phyloP scores from a whole-genome alignment of 2,113 vertebrate genomes.

The Polypterus bichir region DNA sequence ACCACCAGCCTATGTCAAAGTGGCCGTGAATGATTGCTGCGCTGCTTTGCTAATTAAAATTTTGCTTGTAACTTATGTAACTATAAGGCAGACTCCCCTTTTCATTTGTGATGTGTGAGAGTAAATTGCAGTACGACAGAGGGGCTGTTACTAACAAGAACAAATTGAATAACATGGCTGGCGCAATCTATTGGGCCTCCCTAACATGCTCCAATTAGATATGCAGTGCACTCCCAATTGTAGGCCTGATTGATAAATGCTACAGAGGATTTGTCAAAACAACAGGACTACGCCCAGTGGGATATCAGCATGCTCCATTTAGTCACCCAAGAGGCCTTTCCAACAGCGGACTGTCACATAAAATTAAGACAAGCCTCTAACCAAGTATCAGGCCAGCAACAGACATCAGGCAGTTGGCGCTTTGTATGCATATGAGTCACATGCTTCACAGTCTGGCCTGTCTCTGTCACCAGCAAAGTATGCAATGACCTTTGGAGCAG shows the following conservation, averaged over 20 bases:
- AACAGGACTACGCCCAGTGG: slow-evolving; percentile 76
- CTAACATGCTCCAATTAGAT: slow-evolving; percentile 59
- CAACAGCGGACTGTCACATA: slow-evolving; percentile 60
- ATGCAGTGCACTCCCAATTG: slow-evolving; percentile 59
- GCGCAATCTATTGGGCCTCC: slow-evolving; percentile 59
- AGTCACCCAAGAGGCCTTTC: slow-evolving; percentile 68
- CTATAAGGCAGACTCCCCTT: slow-evolving; percentile 82
- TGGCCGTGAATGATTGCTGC: slow-evolving; percentile 79
- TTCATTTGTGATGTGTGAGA: slow-evolving; percentile 84
- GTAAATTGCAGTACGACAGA: slow-evolving; percentile 78
- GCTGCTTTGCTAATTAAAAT: slow-evolving; percentile 97
- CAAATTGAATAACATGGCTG: slow-evolving; percentile 76
- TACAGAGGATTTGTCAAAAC: slow-evolving; percentile 88
- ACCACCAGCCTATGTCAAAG: slow-evolving; percentile 61
- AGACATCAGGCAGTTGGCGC: slow-evolving; percentile 56
- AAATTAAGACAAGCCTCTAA: slow-evolving; percentile 68
- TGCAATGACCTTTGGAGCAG: slow-evolving; percentile 73
- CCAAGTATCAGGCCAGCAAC: slow-evolving; percentile 57
- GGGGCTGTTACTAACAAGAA: slow-evolving; percentile 66
- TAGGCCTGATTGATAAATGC: slow-evolving; percentile 89
- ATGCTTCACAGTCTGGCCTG: slow-evolving; percentile 64
- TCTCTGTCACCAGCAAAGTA: slow-evolving; percentile 54
- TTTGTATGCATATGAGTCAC: slow-evolving; percentile 64
- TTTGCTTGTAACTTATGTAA: slow-evolving; percentile 97
- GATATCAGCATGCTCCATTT: slow-evolving; percentile 84